Percentiles rank a stretch among this genome's conserved stretches.
Conservation (phyloP, 2,113 vertebrate species). For the Anoplopoma fimbria region DNA sequence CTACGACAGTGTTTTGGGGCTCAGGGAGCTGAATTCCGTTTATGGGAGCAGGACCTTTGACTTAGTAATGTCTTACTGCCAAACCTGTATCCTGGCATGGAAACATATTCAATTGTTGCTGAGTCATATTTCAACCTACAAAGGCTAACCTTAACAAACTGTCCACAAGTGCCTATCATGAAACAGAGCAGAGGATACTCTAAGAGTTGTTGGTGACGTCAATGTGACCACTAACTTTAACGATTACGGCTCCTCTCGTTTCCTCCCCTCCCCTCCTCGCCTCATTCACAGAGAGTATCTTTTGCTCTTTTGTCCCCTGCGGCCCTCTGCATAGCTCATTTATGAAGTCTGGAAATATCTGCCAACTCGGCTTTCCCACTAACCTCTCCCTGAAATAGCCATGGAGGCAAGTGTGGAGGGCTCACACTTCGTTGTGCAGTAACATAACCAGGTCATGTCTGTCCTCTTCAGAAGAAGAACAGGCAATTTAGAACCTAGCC, state of each 20-base stretch:
- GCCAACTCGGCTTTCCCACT: conserved; percentile 67
- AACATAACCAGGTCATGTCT: conserved; percentile 70
- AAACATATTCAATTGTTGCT: not conserved
- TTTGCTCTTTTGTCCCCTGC: conserved; percentile 61
- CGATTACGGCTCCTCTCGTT: conserved; percentile 24
- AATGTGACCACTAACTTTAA: conserved; percentile 39
- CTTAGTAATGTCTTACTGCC: not conserved
- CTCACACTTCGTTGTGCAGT: conserved; percentile 37
- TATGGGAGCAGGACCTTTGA: too few species aligned
- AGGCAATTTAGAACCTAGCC: conserved; percentile 37
- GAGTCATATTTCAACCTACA: conserved; percentile 12
- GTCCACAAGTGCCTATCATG: conserved; percentile 19
- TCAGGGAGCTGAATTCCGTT: too few species aligned
- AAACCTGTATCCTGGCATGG: not conserved
- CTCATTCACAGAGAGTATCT: conserved; percentile 43
- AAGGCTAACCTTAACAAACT: conserved; percentile 28
- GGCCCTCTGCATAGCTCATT: conserved; percentile 65
- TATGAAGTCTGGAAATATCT: conserved; percentile 72
- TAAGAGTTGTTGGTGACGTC: conserved; percentile 13
- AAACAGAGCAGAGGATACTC: conserved; percentile 3
- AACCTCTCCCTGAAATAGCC: conserved; percentile 64
- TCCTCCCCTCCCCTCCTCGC: not conserved
- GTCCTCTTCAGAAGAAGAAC: conserved; percentile 42
- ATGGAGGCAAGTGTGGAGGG: conserved; percentile 26
- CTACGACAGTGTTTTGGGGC: too few species aligned